Evolutionary conservation across 2,113 vertebrate species (phyloP), one percentile per base, ranked within the genome.

Genomic region (Recurvirostra avosetta): DNA sequence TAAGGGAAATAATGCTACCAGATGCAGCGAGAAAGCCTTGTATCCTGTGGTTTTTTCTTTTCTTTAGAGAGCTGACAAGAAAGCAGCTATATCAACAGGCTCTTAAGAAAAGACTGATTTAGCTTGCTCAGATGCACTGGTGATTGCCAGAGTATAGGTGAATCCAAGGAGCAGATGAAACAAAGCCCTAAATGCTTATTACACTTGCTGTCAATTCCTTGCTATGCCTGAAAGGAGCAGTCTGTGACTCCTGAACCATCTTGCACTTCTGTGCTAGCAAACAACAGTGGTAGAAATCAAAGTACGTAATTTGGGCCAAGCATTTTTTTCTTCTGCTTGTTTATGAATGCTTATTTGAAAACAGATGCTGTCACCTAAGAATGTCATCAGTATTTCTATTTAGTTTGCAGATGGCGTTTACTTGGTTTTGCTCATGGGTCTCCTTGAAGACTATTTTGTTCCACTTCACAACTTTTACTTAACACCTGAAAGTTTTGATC

Each of bases 361-460:
- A 56, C 53, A 85, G 61, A 58, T 88, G 59, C 26, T 87, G 90
- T 81, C 62, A 86, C 32, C 47, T 73, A 34, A 4, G 26, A 58
- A 38, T 68, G 2, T 94, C 66, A 94, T 52, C 15, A 1, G 2
- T 41, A 23, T 47, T 80, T 97, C 82, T 97, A 6, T 91, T 81
- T 80, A 99, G 99, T 99, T 99, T 98, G 99, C 99, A 97, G 99
- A 99, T 76, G 99, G 99, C 4, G 99, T 99, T 45, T 99, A 99
- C 96, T 97, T 99, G 92, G 98, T 99, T 41, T 97, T 99, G 78
- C 97, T 99, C 91, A 99, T 99, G 99, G 99, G 99, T 36, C 98
- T 99, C 32, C 98, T 99, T 36, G 99, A 99, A 68, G 98, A 98
- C 95, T 99, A 99, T 94, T 99, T 99, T 63, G 99, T 99, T 34